Base-by-base conservation (phyloP, 2,113 vertebrate genomes). In the Phycodurus eques region DNA sequence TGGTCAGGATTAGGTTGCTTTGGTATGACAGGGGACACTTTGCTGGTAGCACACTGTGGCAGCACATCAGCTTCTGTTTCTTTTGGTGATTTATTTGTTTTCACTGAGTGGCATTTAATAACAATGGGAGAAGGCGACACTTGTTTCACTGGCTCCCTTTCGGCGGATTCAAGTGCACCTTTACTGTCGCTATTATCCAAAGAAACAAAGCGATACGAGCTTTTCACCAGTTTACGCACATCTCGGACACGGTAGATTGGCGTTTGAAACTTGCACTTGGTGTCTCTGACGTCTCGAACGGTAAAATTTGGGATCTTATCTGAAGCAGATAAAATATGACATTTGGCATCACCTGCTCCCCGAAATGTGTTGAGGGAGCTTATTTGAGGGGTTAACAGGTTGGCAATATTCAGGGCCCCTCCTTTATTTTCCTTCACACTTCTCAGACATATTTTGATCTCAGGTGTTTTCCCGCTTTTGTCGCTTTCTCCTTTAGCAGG, bases 201-300 rank as follows among this genome's bases (percentile, higher is more conserved):
- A 1, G 95, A 93, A 54, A 95, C 93, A 46, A 92, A 92, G 33
- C 91, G 86, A 80, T 97, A 96, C 13, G 94, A 94, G 72, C 95
- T 95, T 80, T 98, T 99, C 44, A 99, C 95, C 42, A 99, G 81
- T 73, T 99, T 99, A 68, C 98, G 91, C 70, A 99, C 96, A 56
- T 99, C 98, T 72, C 96, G 91, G 73, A 99, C 98, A 70, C 96
- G 97, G 83, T 98, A 96, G 12, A 98, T 95, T 0, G 95, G 94
- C 0, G 93, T 95, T 71, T 94, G 95, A 4, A 93, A 89, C 86
- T 93, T 94, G 77, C 93, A 89, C 74, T 96, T 96, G 67, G 83
- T 93, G 51, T 98, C 97, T 70, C 96, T 86, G 15, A 98, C 89
- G 63, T 99, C 95, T 67, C 97, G 92, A 19, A 99, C 98, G 19